Conservation (phyloP, 2,888 invertebrate species). For the Leptura quadrifasciata region DNA sequence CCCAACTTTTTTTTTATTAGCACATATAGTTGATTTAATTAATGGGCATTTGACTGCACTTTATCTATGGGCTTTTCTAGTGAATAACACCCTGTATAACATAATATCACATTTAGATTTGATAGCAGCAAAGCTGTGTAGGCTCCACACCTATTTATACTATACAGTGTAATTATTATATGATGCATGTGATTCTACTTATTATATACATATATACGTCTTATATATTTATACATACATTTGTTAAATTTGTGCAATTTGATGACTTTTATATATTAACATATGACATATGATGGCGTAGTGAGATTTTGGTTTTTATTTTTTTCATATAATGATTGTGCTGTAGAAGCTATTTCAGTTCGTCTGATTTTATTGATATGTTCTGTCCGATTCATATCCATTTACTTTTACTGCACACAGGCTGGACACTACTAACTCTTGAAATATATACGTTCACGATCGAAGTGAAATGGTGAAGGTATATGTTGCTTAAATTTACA, state of each 20-base stretch:
- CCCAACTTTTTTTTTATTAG: constrained; percentile 44
- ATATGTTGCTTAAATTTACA: constrained; percentile 29
- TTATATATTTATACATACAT: constrained; percentile 52
- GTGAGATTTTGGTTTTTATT: constrained; percentile 64
- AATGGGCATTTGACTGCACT: constrained; percentile 55
- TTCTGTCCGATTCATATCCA: constrained; percentile 70
- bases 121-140: constrained; percentile 71
- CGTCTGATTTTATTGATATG: constrained; percentile 68
- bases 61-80: constrained; percentile 68
- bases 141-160: constrained; percentile 64
- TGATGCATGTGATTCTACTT: constrained; percentile 64
- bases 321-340: constrained; percentile 70
- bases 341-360: constrained; percentile 69
- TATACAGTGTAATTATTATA: constrained; percentile 69
- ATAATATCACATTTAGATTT: constrained; percentile 63
- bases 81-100: constrained; percentile 64
- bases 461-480: constrained; percentile 33
- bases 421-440: constrained; percentile 47
- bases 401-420: constrained; percentile 59
- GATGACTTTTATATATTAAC: constrained; percentile 66
- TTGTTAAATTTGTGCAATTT: constrained; percentile 68
- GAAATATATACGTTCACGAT: constrained; percentile 37
- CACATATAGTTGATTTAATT: constrained; percentile 46
- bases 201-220: constrained; percentile 40
- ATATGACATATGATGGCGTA: constrained; percentile 71